Evolutionary conservation across 2,888 invertebrate genomes (phyloP).

Genomic region (Heliconius hortense): DNA sequence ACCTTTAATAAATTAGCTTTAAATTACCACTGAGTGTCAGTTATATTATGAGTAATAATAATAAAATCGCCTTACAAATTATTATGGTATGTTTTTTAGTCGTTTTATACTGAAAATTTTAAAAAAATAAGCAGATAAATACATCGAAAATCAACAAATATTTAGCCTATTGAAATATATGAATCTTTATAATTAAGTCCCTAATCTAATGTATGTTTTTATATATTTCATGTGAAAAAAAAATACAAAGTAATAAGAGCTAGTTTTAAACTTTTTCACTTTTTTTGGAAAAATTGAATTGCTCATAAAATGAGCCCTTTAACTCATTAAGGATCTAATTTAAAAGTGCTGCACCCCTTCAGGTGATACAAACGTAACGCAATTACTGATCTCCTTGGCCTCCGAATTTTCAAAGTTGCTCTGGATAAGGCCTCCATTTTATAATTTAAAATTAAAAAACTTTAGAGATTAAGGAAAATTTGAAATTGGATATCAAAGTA

Average conservation of each 20-base stretch:
- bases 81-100: background rate
- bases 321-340: constrained; percentile 76
- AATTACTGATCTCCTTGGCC: constrained; percentile 62
- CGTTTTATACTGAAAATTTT: background rate
- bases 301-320: constrained; percentile 71
- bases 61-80: background rate
- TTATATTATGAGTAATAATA: constrained; percentile 5
- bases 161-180: too few species aligned
- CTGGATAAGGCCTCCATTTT: constrained; percentile 21
- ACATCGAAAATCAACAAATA: too few species aligned
- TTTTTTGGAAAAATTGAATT: constrained; percentile 50
- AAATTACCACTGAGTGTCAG: constrained; percentile 10
- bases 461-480: too few species aligned
- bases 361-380: constrained; percentile 77
- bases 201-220: background rate
- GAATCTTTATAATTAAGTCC: too few species aligned
- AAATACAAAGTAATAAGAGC: constrained; percentile 32
- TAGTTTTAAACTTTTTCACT: constrained; percentile 33
- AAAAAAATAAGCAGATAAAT: too few species aligned
- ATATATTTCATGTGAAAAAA: background rate
- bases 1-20: constrained; percentile 31
- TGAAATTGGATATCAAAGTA: background rate
- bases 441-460: background rate
- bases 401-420: constrained; percentile 14
- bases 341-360: constrained; percentile 66